Evolutionary conservation across 2,797 vertebrate species (phyloP).

Genomic region (Mormyrops attenuatus): DNA sequence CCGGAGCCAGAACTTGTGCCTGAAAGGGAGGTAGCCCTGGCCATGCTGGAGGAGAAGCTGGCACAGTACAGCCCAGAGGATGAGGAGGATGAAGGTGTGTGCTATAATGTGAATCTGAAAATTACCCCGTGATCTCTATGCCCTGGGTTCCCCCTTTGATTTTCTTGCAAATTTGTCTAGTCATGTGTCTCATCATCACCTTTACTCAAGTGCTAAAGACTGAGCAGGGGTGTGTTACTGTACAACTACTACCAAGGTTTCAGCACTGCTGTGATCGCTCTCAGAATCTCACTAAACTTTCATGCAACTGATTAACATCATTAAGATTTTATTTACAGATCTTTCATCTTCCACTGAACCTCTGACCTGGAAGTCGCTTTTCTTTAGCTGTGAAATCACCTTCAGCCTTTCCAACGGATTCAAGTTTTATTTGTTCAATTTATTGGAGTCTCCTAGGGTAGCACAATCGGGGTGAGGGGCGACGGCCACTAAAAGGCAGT

Average conservation of each 20-base stretch:
- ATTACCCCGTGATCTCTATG: neutral
- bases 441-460: neutral
- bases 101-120: neutral
- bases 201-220: neutral
- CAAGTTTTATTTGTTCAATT: neutral
- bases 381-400: neutral
- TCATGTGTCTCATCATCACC: neutral
- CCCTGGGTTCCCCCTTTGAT: neutral
- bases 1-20: neutral
- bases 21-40: neutral
- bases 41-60: neutral
- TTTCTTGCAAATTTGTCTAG: neutral
- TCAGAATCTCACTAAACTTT: neutral
- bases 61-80: neutral
- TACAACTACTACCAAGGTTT: neutral
- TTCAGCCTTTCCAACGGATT: neutral
- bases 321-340: neutral
- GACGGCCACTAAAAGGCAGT: neutral
- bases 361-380: neutral
- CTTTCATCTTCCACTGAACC: neutral
- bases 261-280: neutral
- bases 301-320: neutral
- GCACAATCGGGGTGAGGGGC: too few species aligned
- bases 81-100: conserved; percentile 14
- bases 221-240: neutral